Conservation (phyloP, 2,113 vertebrate genomes). For the Azemiops feae region DNA sequence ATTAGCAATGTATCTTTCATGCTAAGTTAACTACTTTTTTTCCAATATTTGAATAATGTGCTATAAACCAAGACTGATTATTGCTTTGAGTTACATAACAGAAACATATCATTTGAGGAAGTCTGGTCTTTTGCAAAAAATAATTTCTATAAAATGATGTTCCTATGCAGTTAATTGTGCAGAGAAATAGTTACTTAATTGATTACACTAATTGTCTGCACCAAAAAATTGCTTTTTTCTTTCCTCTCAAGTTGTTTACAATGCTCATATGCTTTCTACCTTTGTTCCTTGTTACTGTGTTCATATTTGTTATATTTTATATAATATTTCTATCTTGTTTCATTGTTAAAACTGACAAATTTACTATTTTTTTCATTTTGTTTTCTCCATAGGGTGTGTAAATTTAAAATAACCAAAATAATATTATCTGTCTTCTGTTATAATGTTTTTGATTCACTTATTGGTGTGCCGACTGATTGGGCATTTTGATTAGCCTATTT, state of each 20-base stretch:
- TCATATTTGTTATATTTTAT: background rate
- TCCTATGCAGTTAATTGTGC: background rate
- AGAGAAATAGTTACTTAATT: background rate
- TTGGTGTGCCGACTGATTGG: background rate
- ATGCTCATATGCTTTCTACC: background rate
- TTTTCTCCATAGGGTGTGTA: background rate
- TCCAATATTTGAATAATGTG: slow-evolving; percentile 42
- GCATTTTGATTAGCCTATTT: slow-evolving; percentile 11
- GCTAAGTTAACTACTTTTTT: slow-evolving; percentile 48
- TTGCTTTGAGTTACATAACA: slow-evolving; percentile 15
- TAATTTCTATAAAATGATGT: slow-evolving; percentile 20
- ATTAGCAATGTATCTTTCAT: slow-evolving; percentile 58
- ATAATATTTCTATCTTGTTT: background rate
- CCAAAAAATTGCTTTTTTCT: background rate
- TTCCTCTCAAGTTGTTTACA: background rate
- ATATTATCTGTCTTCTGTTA: background rate
- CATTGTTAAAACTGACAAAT: background rate
- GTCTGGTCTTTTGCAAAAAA: slow-evolving; percentile 1
- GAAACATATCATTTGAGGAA: slow-evolving; percentile 23
- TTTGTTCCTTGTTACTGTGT: background rate
- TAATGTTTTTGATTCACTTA: slow-evolving; percentile 5
- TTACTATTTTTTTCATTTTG: background rate
- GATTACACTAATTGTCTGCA: background rate
- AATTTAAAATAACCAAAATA: background rate
- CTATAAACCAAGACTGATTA: slow-evolving; percentile 27